These are phyloP conservation scores for Halcyon smyrnensis DNA, from an alignment of 2,797 vertebrate species.

Conservation along the genomic window DNA sequence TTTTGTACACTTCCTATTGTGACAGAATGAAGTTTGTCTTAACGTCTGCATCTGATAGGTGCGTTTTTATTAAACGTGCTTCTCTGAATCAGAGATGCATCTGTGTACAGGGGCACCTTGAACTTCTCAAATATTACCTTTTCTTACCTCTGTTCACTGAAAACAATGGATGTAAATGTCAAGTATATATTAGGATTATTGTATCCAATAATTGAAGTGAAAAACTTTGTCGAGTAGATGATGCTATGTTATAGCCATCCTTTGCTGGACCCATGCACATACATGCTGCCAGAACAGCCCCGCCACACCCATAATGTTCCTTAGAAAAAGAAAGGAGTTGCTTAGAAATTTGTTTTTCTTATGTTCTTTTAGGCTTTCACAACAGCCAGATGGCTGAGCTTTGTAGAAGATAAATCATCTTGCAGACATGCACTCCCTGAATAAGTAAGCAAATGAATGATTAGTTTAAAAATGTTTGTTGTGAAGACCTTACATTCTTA, in stretches of 20 bases:
- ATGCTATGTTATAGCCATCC: not conserved
- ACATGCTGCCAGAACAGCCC: not conserved
- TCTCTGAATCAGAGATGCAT: not conserved
- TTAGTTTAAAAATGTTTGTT: not conserved
- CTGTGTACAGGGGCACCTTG: not conserved
- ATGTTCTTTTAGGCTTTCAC: not conserved
- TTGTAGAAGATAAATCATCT: not conserved
- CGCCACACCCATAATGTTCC: conserved; percentile 22
- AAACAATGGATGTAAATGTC: not conserved
- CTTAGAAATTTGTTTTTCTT: not conserved
- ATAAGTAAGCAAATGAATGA: not conserved
- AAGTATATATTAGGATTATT: not conserved
- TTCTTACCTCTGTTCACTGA: not conserved
- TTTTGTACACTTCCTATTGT: accelerated
- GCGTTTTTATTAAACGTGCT: not conserved
- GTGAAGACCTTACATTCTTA: not conserved
- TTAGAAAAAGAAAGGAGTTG: not conserved
- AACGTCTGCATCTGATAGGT: not conserved
- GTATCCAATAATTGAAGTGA: not conserved
- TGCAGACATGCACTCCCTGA: not conserved
- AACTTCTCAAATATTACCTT: not conserved
- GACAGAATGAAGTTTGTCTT: not conserved
- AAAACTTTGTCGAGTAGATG: not conserved
- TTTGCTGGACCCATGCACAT: not conserved
- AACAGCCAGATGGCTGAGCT: conserved; percentile 21